Conservation (phyloP, 2,888 invertebrate genomes). For the Eupsilia transversa region DNA sequence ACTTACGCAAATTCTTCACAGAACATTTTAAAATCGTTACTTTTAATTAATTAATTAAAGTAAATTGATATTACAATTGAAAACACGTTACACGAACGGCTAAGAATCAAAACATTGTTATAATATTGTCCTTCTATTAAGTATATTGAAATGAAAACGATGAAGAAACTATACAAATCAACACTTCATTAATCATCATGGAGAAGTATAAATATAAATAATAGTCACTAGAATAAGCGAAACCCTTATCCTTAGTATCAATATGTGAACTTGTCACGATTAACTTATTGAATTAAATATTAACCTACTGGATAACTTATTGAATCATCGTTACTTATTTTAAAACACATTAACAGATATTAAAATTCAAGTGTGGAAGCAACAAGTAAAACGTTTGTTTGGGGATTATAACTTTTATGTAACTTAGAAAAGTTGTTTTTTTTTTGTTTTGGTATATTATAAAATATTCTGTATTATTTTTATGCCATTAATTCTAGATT, state of each 20-base stretch:
- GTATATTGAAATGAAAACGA: neutral
- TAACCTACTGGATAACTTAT: neutral
- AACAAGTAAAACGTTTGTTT: conserved; percentile 9
- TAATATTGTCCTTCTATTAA: neutral
- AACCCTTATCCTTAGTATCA: neutral
- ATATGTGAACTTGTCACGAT: neutral
- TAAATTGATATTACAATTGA: neutral
- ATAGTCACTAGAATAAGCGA: neutral
- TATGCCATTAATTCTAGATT: neutral
- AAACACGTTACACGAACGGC: neutral
- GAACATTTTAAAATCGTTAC: neutral
- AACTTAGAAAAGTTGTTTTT: neutral
- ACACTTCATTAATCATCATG: conserved; percentile 3
- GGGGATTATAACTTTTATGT: neutral
- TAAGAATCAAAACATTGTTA: neutral
- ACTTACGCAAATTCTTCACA: neutral
- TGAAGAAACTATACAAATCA: neutral
- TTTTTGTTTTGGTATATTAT: neutral
- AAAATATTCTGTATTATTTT: neutral
- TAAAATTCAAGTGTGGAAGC: neutral
- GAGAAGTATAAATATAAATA: neutral
- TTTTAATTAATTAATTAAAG: neutral
- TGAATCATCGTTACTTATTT: neutral
- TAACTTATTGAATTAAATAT: too few species aligned
- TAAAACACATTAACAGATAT: neutral